These are phyloP conservation scores for Myotis lucifugus DNA, from an alignment of 2,113 vertebrate genomes.

Conservation along the genomic window DNA sequence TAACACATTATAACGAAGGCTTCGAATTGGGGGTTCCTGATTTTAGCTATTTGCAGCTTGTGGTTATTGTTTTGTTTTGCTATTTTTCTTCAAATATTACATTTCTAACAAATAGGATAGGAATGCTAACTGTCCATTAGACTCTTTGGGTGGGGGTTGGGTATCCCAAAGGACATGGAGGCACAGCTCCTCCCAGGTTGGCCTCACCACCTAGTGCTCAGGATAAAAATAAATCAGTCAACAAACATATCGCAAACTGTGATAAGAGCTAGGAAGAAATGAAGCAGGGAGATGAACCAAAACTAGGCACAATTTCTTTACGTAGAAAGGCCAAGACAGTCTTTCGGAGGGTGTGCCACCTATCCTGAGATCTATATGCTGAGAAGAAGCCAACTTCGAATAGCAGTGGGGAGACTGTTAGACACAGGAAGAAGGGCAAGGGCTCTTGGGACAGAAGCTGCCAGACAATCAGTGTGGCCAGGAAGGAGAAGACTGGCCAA, in stretches of 20 bases:
- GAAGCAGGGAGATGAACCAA: background rate
- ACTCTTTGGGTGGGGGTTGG: background rate
- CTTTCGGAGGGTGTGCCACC: background rate
- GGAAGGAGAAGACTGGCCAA: background rate
- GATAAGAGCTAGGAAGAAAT: background rate
- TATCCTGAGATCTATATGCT: background rate
- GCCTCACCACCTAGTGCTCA: background rate
- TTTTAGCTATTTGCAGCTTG: background rate
- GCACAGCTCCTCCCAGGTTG: rapidly evolving
- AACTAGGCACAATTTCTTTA: background rate
- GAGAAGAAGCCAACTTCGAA: background rate
- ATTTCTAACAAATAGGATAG: background rate
- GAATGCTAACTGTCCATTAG: background rate
- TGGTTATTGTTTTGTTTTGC: background rate
- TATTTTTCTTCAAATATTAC: background rate
- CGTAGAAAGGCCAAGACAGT: background rate
- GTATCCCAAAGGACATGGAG: background rate
- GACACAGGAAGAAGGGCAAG: background rate
- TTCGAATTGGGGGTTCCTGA: background rate
- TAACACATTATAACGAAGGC: background rate
- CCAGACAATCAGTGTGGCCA: background rate
- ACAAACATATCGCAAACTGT: background rate
- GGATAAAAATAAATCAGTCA: background rate
- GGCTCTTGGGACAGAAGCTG: background rate
- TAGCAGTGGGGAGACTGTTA: background rate